These are phyloP conservation scores for Thymelicus sylvestris DNA, from an alignment of 2,888 invertebrate species.

Conservation along the genomic window DNA sequence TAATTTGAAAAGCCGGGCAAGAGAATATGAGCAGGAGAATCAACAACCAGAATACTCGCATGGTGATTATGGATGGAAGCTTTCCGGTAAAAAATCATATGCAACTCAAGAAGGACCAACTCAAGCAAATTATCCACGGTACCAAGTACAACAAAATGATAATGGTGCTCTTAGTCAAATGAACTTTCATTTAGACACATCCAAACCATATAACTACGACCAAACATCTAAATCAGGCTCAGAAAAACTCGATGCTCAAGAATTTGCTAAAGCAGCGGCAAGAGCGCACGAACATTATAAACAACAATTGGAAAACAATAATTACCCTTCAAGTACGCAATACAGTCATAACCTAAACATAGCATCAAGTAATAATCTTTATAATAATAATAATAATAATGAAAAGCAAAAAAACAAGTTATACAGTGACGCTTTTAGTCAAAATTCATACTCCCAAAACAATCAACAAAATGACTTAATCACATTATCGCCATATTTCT, in stretches of 20 bases:
- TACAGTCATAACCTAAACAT: slow-evolving; percentile 46
- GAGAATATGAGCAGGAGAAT: slow-evolving; percentile 66
- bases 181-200: slow-evolving; percentile 72
- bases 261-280: slow-evolving; percentile 76
- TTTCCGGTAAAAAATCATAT: slow-evolving; percentile 68
- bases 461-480: slow-evolving; percentile 65
- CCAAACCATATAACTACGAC: slow-evolving; percentile 63
- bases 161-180: slow-evolving; percentile 68
- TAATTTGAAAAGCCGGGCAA: slow-evolving; percentile 58
- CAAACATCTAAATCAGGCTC: slow-evolving; percentile 66
- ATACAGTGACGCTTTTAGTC: slow-evolving; percentile 53
- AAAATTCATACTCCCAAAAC: slow-evolving; percentile 53
- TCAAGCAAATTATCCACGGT: slow-evolving; percentile 58
- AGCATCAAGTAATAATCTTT: slow-evolving; percentile 47
- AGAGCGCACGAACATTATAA: slow-evolving; percentile 74
- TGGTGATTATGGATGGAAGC: slow-evolving; percentile 80
- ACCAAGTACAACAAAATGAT: slow-evolving; percentile 60
- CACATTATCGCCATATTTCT: slow-evolving; percentile 67
- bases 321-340: slow-evolving; percentile 52
- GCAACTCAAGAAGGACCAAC: slow-evolving; percentile 57
- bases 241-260: slow-evolving; percentile 67
- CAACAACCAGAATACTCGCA: slow-evolving; percentile 67
- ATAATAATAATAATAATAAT: slow-evolving; percentile 49
- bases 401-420: slow-evolving; percentile 62
- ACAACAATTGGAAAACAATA: slow-evolving; percentile 60